Evolutionary conservation across 2,113 vertebrate genomes (phyloP), one percentile per base, ranked within the genome.

Genomic region (Kryptolebias marmoratus): DNA sequence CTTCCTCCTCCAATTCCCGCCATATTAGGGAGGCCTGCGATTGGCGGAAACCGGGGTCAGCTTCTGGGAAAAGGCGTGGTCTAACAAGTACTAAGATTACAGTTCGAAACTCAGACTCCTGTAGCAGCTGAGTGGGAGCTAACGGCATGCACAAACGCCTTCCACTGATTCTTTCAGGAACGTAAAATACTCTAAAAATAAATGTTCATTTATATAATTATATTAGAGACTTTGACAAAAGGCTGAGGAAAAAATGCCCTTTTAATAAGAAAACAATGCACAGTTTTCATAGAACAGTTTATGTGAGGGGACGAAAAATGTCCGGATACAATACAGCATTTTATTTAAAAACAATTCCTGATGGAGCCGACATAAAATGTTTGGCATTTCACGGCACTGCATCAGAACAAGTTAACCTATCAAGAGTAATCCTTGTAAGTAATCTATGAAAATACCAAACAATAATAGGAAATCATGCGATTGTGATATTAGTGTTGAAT

Each of bases 21-120:
- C 98, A 99, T 95, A 99, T 96, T 93, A 96, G 96, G 95, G 97
- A 97, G 95, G 98, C 98, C 98, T 99, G 97, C 92, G 93, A 96
- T 96, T 96, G 96, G 94, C 75, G 97, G 98, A 99, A 99, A 98
- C 92, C 94, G 94, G 94, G 93, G 95, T 99, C 95, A 98, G 95
- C 95, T 94, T 95, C 95, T 93, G 88, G 86, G 87, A 90, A 89
- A 87, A 88, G 79, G 81, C 77, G 74, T 72, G 60, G 74, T 68
- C 88, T 92, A 83, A 89, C 75, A 90, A 75, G 83, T 22, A 47
- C 77, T 88, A 73, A 2, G 42, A 71, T 69, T 49, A 72, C 64
- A 81, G 13, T 6, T 1, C 27, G 22, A 79, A 14, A 48, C 48
- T 27, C n/a, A 48, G 52, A 68, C 7, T 44, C 18, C 16, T 47